Base-by-base conservation (phyloP, 1,140 invertebrate genomes). In the Carposina sasakii region DNA sequence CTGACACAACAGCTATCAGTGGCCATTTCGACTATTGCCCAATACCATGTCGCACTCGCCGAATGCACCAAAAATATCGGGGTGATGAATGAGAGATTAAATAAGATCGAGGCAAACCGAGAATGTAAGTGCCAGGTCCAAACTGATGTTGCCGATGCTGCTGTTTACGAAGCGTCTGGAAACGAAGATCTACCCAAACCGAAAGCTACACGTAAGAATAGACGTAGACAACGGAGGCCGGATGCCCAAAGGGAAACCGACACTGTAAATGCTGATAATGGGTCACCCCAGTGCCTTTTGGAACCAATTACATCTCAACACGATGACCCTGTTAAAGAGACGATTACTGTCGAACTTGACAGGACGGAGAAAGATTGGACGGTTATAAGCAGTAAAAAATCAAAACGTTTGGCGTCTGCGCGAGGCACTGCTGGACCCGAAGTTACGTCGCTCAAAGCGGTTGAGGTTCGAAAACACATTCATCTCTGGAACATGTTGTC, bases 401-500 rank as follows among this genome's bases (percentile, higher is more conserved):
- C 2, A 15, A n/a, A 30, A 15, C 41, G 41, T 1, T 16, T 43
- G 6, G 5, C 43, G 2, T 46, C 43, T 2, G 10, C 22, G 8
- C 28, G 30, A 4, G 3, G 43, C 20, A 46, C 20, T 8, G 43
- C 28, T 9, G 43, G 43, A 2, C 43, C 43, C 10, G 30, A 34
- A 2, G 43, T 46, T 9, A 46, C 43, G 1, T 15, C 17, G 8
- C 31, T 46, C 4, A 46, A n/a, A 16, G 43, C 43, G 8, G 31
- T 46, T 9, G 43, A 46, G 17, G 16, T 3, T 13, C 43, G 28
- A 3, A 46, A 23, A 16, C 19, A 34, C n/a, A 9, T 46, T 5
- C 43, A 46, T 15, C 31, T 46, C 9, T 46, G 43, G 43, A 46
- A 46, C 21, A 46, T 46, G 43, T n/a, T 16, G 16, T 46, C 43